These are phyloP conservation scores for Meandrusa payeni DNA, from an alignment of 2,888 invertebrate genomes.

Conservation along the genomic window DNA sequence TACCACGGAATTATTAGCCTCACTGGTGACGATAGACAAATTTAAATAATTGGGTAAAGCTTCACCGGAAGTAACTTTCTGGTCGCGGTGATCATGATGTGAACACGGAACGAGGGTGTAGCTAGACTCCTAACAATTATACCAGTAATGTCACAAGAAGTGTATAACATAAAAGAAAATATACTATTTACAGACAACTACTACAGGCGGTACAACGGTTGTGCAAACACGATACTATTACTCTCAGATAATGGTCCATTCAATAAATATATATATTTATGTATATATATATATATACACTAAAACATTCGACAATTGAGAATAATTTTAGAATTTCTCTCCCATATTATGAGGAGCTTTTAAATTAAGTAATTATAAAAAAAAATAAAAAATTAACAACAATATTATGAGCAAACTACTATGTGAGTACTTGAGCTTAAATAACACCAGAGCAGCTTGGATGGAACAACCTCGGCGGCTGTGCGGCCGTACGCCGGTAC, in stretches of 20 bases:
- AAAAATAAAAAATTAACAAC: slow-evolving; percentile 67
- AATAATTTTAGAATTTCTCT: slow-evolving; percentile 60
- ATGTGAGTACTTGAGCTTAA: slow-evolving; percentile 76
- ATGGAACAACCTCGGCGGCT: slow-evolving; percentile 52
- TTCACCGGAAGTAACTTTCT: too few relatives aligned
- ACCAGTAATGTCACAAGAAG: slow-evolving; percentile 1
- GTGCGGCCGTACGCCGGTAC: slow-evolving; percentile 47
- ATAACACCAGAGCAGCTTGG: slow-evolving; percentile 77
- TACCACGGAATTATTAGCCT: slow-evolving; percentile 9
- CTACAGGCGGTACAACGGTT: slow-evolving; percentile 23
- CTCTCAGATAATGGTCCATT: slow-evolving; percentile 48
- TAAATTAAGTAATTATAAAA: slow-evolving; percentile 51
- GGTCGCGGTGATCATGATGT: too few relatives aligned
- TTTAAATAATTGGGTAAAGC: not conserved
- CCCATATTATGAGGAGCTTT: slow-evolving; percentile 54
- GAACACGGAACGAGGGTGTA: not conserved
- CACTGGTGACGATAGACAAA: slow-evolving; percentile 9
- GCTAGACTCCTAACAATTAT: not conserved
- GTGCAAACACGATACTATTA: slow-evolving; percentile 46
- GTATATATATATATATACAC: slow-evolving; percentile 48
- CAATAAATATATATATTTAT: slow-evolving; percentile 40
- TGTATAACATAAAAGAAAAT: not conserved
- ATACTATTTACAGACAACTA: slow-evolving; percentile 12
- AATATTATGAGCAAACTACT: slow-evolving; percentile 76
- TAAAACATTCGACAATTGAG: slow-evolving; percentile 62